phyloP scores from a whole-genome alignment of 2,888 invertebrate species.

The Punctoribates punctum region DNA sequence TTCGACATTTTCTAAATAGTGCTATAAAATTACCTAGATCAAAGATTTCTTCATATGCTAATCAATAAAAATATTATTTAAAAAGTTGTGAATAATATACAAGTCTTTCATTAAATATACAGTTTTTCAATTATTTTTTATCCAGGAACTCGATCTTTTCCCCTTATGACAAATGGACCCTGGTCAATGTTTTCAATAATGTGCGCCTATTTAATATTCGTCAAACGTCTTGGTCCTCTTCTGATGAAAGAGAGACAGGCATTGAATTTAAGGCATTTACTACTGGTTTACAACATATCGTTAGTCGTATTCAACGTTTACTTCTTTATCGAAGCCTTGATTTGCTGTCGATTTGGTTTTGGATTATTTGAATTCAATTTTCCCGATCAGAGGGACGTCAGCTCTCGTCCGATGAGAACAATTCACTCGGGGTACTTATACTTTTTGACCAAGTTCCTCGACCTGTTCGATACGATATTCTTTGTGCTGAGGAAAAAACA shows the following conservation, averaged over 20 bases:
- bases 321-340: neutral
- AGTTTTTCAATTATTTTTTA: neutral
- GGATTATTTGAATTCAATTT: neutral
- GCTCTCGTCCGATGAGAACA: neutral
- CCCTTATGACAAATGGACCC: slow-evolving; percentile 24
- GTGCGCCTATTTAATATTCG: slow-evolving; percentile 22
- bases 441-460: slow-evolving; percentile 19
- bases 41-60: too few species aligned
- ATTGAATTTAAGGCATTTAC: neutral
- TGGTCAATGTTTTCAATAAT: slow-evolving; percentile 33
- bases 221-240: slow-evolving; percentile 24
- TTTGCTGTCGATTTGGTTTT: neutral
- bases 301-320: neutral
- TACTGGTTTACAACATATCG: slow-evolving; percentile 5
- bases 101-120: neutral
- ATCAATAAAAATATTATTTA: neutral
- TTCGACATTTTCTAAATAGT: too few species aligned
- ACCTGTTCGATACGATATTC: slow-evolving; percentile 21
- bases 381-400: neutral
- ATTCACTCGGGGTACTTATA: neutral
- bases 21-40: too few species aligned
- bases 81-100: neutral
- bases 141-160: neutral
- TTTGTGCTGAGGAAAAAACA: slow-evolving; percentile 11
- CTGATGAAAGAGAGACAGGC: slow-evolving; percentile 37